Conservation (phyloP, 2,888 invertebrate genomes). For the Bellardia pandia region DNA sequence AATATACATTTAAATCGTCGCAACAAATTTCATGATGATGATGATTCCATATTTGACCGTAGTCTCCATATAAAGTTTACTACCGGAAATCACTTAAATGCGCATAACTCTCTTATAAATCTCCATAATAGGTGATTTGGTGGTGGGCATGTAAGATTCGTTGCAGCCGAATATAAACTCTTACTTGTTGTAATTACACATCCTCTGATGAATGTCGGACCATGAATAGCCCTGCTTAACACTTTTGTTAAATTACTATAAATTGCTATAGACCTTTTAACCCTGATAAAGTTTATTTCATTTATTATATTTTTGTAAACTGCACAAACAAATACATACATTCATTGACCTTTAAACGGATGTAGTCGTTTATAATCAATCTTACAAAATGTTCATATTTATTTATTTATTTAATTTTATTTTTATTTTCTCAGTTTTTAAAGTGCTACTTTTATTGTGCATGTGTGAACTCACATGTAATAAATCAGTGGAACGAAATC, state of each 20-base stretch:
- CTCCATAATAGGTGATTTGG: no score
- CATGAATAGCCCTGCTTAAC: not conserved
- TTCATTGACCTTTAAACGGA: conserved; percentile 12
- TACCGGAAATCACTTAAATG: no score
- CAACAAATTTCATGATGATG: no score
- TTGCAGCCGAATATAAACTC: no score
- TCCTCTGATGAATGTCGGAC: no score
- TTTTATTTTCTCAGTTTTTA: not conserved
- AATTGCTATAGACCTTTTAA: not conserved
- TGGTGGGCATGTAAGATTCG: no score
- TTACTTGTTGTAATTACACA: no score
- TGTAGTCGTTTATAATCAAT: conserved; percentile 29
- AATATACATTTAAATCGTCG: no score
- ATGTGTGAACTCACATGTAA: conserved; percentile 56
- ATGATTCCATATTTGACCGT: no score
- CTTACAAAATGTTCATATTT: not conserved
- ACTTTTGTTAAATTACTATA: not conserved
- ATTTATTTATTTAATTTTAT: not conserved
- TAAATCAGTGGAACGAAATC: conserved; percentile 38
- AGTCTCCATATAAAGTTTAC: no score
- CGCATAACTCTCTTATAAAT: no score
- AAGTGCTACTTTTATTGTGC: conserved; percentile 26
- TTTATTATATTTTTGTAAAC: not conserved
- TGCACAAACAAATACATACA: not conserved
- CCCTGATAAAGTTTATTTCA: not conserved